Conservation (phyloP, 2,113 vertebrate species). For the Xyliphius kryptos region DNA sequence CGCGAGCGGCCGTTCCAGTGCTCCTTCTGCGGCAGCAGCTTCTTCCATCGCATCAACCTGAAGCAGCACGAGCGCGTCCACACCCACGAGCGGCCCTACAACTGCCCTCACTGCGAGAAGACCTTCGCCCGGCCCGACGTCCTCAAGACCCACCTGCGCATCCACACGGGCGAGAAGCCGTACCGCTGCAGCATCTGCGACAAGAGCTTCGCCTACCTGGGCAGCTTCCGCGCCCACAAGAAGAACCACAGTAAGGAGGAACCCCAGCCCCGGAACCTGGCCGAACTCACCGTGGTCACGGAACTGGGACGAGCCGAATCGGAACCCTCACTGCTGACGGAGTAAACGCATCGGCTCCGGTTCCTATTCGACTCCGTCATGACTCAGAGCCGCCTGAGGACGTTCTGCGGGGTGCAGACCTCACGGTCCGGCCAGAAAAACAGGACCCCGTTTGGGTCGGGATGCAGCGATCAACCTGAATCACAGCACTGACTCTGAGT, state of each 20-base stretch:
- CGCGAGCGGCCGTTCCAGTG: constrained; percentile 27
- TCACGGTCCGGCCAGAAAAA: no score
- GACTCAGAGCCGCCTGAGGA: no score
- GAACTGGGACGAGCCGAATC: neutral
- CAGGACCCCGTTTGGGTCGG: no score
- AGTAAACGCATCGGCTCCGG: no score
- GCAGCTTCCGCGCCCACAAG: constrained; percentile 16
- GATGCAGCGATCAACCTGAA: no score
- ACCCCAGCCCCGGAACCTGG: neutral
- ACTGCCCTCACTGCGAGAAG: constrained; percentile 12
- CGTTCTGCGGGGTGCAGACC: no score
- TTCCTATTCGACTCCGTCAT: no score
- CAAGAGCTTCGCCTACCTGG: constrained; percentile 22
- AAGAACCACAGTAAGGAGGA: no score
- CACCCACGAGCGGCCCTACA: constrained; percentile 14
- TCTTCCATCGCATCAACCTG: constrained; percentile 9
- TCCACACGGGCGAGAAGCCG: constrained; percentile 19
- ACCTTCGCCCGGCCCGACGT: constrained; percentile 20
- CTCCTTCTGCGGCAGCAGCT: constrained; percentile 16
- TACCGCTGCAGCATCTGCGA: constrained; percentile 25
- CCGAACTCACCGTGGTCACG: neutral
- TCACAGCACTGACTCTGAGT: no score
- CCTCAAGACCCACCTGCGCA: constrained; percentile 15
- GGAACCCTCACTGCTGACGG: no score
- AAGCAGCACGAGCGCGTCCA: constrained; percentile 16